Evolutionary conservation across 2,888 invertebrate genomes (phyloP).

Genomic region (Hirudinaria manillensis): DNA sequence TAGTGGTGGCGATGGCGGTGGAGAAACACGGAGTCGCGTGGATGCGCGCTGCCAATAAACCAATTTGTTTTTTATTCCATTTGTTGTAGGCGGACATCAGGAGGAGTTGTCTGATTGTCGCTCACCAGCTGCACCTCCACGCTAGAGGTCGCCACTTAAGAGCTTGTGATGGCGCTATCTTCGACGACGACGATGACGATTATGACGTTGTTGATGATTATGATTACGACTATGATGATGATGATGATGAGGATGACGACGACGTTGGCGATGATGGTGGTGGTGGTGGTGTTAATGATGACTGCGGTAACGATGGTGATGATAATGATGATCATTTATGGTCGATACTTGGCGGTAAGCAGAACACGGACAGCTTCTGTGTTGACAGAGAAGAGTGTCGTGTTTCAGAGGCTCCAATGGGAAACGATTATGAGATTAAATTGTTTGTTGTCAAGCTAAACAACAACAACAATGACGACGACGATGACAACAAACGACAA

Average conservation of each 20-base stretch:
- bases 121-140: background rate
- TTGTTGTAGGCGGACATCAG: conserved; percentile 16
- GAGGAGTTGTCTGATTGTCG: conserved; percentile 3
- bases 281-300: conserved; percentile 14
- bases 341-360: conserved; percentile 2
- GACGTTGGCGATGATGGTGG: background rate
- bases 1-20: background rate
- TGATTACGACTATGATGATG: conserved; percentile 2
- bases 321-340: background rate
- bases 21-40: conserved; percentile 5
- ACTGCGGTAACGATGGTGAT: background rate
- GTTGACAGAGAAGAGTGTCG: conserved; percentile 1
- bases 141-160: conserved; percentile 1
- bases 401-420: background rate
- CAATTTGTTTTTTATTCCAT: conserved; percentile 15
- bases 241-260: background rate
- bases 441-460: background rate
- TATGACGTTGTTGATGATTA: background rate
- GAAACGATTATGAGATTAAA: background rate
- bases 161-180: background rate
- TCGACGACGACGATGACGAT: conserved; percentile 6
- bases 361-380: too few species aligned
- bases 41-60: conserved; percentile 18
- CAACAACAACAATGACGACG: background rate
- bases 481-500: too few species aligned